phyloP scores from a whole-genome alignment of 2,113 vertebrate species.

The Ameiurus melas region DNA sequence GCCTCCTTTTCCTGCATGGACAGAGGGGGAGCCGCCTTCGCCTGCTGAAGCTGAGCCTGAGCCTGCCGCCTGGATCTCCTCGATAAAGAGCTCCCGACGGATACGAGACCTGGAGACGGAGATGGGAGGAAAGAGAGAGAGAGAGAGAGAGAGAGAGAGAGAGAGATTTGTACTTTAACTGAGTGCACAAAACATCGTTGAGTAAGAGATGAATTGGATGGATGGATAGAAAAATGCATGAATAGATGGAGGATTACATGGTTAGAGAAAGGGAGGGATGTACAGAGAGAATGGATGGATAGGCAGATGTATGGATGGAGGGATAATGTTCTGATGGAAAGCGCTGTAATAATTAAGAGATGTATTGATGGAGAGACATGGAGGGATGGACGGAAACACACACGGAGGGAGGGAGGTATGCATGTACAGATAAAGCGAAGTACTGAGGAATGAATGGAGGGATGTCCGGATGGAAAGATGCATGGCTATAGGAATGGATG shows the following conservation, averaged over 20 bases:
- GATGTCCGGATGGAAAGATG: neutral
- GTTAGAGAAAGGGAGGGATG: neutral
- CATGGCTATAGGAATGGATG: neutral
- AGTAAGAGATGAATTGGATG: neutral
- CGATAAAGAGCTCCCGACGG: slow-evolving; percentile 96
- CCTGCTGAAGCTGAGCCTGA: slow-evolving; percentile 69
- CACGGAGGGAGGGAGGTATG: neutral
- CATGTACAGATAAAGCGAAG: neutral
- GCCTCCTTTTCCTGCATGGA: slow-evolving; percentile 80
- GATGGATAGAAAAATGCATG: neutral
- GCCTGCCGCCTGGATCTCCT: slow-evolving; percentile 94
- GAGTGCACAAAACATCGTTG: neutral
- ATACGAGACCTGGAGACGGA: slow-evolving; percentile 87
- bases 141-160: neutral
- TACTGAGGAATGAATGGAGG: neutral
- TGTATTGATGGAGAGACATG: neutral
- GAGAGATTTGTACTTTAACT: neutral
- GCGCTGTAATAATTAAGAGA: neutral
- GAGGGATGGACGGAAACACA: neutral
- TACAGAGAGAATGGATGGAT: neutral
- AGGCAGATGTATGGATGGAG: neutral
- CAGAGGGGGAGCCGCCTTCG: slow-evolving; percentile 82
- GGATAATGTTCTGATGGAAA: neutral
- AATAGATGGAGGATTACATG: neutral
- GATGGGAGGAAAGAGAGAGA: neutral